Evolutionary conservation across 1,140 invertebrate genomes (phyloP).

Genomic region (Polypedilum vanderplanki): DNA sequence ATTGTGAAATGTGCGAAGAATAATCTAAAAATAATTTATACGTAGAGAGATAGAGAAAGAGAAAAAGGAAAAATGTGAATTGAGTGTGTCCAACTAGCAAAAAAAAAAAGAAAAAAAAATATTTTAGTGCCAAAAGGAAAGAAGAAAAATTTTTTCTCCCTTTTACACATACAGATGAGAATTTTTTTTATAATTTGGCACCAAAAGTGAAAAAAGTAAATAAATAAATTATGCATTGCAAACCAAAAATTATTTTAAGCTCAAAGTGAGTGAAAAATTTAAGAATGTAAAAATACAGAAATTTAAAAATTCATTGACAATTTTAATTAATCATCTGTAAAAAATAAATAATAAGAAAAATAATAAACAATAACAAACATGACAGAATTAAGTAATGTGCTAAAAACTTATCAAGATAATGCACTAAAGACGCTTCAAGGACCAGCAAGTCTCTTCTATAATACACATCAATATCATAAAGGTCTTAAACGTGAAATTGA

Average conservation of each 20-base stretch:
- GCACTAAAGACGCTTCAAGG: constrained; percentile 87
- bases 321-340: too few relatives aligned
- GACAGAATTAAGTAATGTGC: constrained; percentile 58
- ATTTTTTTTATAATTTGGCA: neutral
- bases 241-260: constrained; percentile 12
- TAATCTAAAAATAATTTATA: constrained; percentile 27
- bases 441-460: constrained; percentile 49
- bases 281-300: neutral
- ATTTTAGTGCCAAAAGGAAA: constrained; percentile 5
- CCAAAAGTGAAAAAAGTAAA: neutral
- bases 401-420: constrained; percentile 87
- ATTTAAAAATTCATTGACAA: neutral
- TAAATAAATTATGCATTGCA: constrained; percentile 26
- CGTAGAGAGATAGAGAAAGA: neutral
- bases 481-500: constrained; percentile 40
- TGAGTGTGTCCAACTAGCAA: constrained; percentile 22
- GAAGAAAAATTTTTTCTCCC: neutral
- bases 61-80: constrained; percentile 1
- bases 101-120: constrained; percentile 23
- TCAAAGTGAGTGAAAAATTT: neutral
- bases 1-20: constrained; percentile 26
- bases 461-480: constrained; percentile 39
- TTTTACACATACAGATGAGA: constrained; percentile 7
- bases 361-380: neutral
- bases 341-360: constrained; percentile 6